A percentile compares a stretch with the other conserved stretches of the same genome.
These are phyloP conservation scores for Aphrophora alni DNA, from an alignment of 2,888 invertebrate genomes.

Conservation along the genomic window DNA sequence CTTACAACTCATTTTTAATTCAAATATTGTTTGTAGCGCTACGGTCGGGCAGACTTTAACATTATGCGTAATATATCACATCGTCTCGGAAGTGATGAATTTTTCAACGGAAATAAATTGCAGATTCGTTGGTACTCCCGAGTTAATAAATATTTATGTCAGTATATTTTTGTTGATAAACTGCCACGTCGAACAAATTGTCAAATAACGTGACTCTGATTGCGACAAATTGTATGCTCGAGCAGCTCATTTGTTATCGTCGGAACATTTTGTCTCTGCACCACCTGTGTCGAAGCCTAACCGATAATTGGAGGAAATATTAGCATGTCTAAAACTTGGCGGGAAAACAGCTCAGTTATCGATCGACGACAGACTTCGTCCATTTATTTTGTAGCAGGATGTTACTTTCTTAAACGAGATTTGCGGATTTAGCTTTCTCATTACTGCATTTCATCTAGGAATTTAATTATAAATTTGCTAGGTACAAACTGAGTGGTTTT, in stretches of 20 bases:
- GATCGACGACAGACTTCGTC: too few relatives aligned
- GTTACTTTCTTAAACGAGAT: too few relatives aligned
- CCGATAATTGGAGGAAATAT: not conserved
- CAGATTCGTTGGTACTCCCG: too few relatives aligned
- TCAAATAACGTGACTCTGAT: not conserved
- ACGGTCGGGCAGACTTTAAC: not conserved
- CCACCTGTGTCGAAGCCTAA: not conserved
- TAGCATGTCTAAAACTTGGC: too few relatives aligned
- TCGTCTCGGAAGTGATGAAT: not conserved
- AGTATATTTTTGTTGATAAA: not conserved
- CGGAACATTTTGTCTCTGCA: not conserved
- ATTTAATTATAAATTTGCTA: too few relatives aligned
- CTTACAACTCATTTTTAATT: not conserved
- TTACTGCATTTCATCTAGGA: too few relatives aligned
- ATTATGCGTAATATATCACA: not conserved
- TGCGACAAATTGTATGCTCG: not conserved
- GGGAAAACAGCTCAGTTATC: too few relatives aligned
- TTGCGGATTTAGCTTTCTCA: too few relatives aligned
- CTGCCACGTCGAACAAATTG: not conserved
- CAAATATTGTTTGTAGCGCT: not conserved
- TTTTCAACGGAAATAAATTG: not conserved
- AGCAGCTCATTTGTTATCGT: not conserved
- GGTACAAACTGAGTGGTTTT: too few relatives aligned
- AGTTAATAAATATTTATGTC: not conserved
- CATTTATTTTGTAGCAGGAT: too few relatives aligned